These are phyloP conservation scores for Oxyura jamaicensis DNA, from an alignment of 2,113 vertebrate genomes.

Conservation along the genomic window DNA sequence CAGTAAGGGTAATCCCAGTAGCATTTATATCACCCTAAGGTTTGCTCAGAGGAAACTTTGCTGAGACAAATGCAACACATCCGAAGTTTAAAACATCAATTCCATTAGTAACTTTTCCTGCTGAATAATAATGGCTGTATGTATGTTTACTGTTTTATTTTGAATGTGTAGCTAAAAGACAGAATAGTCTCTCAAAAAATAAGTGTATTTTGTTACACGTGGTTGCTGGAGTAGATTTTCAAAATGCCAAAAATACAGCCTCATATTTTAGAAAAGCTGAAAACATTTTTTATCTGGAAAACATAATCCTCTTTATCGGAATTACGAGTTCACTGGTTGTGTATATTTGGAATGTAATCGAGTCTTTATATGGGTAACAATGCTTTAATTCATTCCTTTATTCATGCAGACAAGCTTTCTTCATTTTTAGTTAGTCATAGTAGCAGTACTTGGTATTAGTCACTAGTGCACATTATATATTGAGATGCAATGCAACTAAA, in stretches of 20 bases:
- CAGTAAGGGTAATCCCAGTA: background rate
- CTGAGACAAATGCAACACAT: background rate
- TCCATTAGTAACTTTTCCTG: background rate
- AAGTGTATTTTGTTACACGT: background rate
- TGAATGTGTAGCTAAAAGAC: conserved; percentile 20
- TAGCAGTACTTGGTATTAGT: conserved; percentile 15
- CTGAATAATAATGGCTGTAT: background rate
- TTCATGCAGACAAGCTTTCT: conserved; percentile 48
- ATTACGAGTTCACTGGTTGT: conserved; percentile 39
- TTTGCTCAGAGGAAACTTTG: conserved; percentile 30
- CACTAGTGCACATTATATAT: background rate
- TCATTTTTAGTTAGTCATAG: conserved; percentile 45
- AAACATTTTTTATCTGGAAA: conserved; percentile 47
- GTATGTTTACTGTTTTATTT: conserved; percentile 10
- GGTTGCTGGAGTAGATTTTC: conserved; percentile 13
- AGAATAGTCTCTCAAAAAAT: background rate
- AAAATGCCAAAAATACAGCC: background rate
- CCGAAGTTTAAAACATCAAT: background rate
- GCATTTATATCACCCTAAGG: background rate
- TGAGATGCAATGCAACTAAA: conserved; percentile 5
- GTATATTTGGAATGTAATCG: conserved; percentile 52
- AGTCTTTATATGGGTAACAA: conserved; percentile 46
- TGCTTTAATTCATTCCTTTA: conserved; percentile 64
- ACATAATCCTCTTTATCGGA: conserved; percentile 49
- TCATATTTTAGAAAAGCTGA: conserved; percentile 12